Percentiles rank a stretch among this genome's conserved stretches.
Evolutionary conservation across 2,113 vertebrate species (phyloP).

Genomic region (Peromyscus californicus): DNA sequence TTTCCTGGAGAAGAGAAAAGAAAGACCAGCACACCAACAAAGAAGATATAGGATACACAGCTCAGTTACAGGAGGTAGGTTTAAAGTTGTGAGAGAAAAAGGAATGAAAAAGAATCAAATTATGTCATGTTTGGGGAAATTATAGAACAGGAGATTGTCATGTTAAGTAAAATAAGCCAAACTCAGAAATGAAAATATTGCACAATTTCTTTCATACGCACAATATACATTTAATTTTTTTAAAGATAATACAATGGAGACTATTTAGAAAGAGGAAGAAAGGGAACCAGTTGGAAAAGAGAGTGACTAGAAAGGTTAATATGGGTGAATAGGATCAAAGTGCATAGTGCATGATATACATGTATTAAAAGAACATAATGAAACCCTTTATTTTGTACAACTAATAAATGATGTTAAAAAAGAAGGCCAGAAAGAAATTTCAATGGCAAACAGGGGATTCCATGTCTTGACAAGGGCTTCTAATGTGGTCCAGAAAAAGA

Average conservation of each 20-base stretch:
- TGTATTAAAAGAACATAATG: background rate
- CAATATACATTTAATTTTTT: background rate
- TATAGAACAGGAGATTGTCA: background rate
- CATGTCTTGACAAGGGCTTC: background rate
- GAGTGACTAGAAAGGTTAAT: background rate
- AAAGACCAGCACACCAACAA: background rate
- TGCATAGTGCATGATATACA: background rate
- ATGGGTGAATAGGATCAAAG: background rate
- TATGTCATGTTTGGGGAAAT: background rate
- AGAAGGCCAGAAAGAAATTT: background rate
- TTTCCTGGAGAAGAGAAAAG: background rate
- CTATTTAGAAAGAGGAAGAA: background rate
- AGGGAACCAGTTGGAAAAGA: background rate
- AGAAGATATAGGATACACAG: fast-evolving
- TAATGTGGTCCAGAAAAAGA: conserved; percentile 1
- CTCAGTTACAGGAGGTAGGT: background rate
- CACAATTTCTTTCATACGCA: background rate
- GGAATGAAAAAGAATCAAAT: background rate
- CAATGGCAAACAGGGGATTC: background rate
- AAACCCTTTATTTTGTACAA: background rate
- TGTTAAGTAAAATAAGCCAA: background rate
- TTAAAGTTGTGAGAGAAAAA: background rate
- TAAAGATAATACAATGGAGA: background rate
- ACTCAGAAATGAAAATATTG: background rate
- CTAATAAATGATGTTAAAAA: background rate